A percentile compares a stretch with the other conserved stretches of the same genome.
These are phyloP conservation scores for Pheosia gnoma DNA, from an alignment of 2,888 invertebrate genomes.

Conservation along the genomic window DNA sequence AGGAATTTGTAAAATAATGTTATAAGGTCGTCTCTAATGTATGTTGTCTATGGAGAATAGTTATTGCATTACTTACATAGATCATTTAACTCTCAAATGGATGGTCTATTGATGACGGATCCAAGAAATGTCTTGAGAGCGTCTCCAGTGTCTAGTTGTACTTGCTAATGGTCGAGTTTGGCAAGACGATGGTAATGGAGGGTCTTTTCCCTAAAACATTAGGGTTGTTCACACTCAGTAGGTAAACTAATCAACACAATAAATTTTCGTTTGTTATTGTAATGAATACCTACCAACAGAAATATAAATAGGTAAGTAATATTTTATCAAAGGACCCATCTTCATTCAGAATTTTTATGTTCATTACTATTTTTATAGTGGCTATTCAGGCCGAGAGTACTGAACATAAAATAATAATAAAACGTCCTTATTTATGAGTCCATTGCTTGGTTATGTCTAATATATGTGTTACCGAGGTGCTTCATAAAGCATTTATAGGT, in stretches of 20 bases:
- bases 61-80: neutral
- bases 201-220: neutral
- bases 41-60: no score
- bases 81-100: neutral
- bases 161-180: neutral
- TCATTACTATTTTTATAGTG: neutral
- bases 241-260: neutral
- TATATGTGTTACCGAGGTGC: neutral
- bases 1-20: no score
- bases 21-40: no score
- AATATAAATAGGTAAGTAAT: neutral
- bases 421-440: conserved; percentile 6
- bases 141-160: neutral
- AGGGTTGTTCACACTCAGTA: neutral
- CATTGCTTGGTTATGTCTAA: neutral
- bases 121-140: neutral
- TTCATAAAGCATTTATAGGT: conserved; percentile 7
- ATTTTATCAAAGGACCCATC: neutral
- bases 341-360: neutral
- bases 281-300: neutral
- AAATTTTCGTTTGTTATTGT: neutral
- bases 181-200: neutral
- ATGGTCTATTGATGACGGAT: neutral
- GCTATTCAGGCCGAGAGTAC: neutral
- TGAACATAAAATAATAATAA: neutral